phyloP scores from a whole-genome alignment of 2,113 vertebrate species.

The Axis porcinus region DNA sequence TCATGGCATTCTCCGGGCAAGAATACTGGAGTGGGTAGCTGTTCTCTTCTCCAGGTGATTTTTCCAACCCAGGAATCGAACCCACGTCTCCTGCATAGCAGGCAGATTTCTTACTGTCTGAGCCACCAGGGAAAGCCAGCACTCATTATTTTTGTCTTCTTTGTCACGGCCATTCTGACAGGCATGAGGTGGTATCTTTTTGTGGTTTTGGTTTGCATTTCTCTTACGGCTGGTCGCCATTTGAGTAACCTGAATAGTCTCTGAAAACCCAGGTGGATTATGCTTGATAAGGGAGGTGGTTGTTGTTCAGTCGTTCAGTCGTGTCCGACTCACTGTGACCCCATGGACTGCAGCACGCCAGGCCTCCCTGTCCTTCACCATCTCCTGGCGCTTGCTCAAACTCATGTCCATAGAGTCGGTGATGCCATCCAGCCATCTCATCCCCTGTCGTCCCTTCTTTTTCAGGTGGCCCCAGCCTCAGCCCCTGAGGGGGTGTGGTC shows the following conservation, averaged over 20 bases:
- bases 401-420: background rate
- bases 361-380: background rate
- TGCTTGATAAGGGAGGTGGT: background rate
- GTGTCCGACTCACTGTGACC: accelerated
- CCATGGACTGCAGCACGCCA: background rate
- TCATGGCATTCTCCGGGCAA: background rate
- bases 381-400: background rate
- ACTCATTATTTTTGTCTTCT: background rate
- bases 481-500: background rate
- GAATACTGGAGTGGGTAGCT: background rate
- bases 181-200: background rate
- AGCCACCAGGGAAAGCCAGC: background rate
- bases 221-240: background rate
- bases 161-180: background rate
- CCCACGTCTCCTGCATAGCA: background rate
- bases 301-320: background rate
- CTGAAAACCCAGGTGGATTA: background rate
- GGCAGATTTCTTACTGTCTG: background rate
- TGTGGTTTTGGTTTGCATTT: background rate
- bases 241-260: background rate
- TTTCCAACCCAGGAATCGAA: background rate
- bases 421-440: background rate
- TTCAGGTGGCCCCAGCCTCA: background rate
- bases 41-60: background rate
- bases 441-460: background rate